Base-by-base conservation (phyloP, 2,888 invertebrate genomes). In the Diogma glabrata region DNA sequence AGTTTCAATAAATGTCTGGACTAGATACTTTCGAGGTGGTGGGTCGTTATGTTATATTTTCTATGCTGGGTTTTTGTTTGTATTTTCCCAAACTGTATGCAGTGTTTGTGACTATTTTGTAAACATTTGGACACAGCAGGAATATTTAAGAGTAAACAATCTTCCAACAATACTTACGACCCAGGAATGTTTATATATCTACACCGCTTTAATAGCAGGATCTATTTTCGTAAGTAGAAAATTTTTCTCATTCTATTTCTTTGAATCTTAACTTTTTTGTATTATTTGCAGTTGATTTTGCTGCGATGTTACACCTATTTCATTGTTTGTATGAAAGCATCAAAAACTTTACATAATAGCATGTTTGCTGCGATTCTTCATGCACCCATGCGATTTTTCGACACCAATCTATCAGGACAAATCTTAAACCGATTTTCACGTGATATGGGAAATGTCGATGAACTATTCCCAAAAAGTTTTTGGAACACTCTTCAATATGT, bases 331-430 rank as follows among this genome's bases (percentile, higher is more conserved):
- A 83, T 87, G 77, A 78, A 75, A 10, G 79, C 89, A 0, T 87
- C 89, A 0, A 76, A 78, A 55, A 78, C 76, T 53, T 75, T 94
- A 3, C 93, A 94, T 66, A 80, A 85, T 60, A 74, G 72, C n/a
- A 92, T 93, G 90, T 91, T 93, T 67, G 71, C 75, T 43, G 78
- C 83, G 47, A 76, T 93, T 60, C 72, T 91, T 6, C 73, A 81
- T 55, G 80, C 87, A 0, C 82, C 83, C 0, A 86, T 91, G 78
- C 69, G 79, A 14, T 94, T 94, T 72, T 94, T 93, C 64, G 87
- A 92, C 60, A 78, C 74, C 0, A 93, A 92, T 71, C 85, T 90
- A 1, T 81, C 84, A 53, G 87, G 87, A 9, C 66, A 75, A 50
- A 79, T 87, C 57, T 67, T 87, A 26, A 87, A 87, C 66, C 71